Conservation (phyloP, 2,797 vertebrate species). For the Lutra lutra region DNA sequence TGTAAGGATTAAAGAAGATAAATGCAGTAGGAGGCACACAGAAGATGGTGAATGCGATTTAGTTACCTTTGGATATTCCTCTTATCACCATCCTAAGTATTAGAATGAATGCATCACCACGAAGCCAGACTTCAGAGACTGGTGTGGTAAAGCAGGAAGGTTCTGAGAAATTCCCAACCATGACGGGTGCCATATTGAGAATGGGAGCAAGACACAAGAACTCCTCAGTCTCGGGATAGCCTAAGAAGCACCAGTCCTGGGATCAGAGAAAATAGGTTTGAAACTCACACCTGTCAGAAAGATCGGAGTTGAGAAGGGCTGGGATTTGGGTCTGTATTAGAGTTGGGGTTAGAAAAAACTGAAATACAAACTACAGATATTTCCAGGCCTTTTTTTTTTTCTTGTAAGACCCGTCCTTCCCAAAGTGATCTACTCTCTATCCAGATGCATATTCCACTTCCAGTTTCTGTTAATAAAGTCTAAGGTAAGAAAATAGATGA, state of each 20-base stretch:
- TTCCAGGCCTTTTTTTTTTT: not conserved
- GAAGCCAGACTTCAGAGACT: not conserved
- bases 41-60: not conserved
- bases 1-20: not conserved
- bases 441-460: not conserved
- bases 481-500: conserved; percentile 8
- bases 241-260: not conserved
- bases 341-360: not conserved
- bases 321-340: not conserved
- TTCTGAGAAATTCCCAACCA: not conserved
- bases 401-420: not conserved
- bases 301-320: not conserved
- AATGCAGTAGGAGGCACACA: not conserved
- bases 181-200: not conserved
- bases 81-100: not conserved
- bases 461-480: not conserved
- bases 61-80: not conserved
- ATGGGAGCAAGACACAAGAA: not conserved
- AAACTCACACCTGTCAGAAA: conserved; percentile 28
- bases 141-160: not conserved
- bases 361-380: not conserved
- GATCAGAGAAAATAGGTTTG: not conserved
- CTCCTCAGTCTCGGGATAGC: not conserved
- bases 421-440: not conserved
- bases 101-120: not conserved